A percentile compares a stretch with the other conserved stretches of the same genome.
Conservation (phyloP, 2,113 vertebrate genomes). For the Lucifuga dentata region DNA sequence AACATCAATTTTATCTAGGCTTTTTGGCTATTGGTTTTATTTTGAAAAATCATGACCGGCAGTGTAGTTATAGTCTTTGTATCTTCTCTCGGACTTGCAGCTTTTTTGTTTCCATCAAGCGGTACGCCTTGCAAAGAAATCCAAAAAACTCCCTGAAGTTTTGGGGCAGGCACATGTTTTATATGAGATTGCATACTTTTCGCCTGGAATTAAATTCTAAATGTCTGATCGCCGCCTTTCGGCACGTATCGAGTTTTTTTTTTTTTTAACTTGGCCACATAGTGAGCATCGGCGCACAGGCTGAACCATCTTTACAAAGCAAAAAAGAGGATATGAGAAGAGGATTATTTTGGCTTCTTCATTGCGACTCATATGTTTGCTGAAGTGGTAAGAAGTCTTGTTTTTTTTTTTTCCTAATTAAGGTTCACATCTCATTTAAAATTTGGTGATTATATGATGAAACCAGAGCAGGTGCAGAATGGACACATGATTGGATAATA, state of each 20-base stretch:
- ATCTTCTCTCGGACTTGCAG: too few relatives aligned
- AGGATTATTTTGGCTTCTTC: not conserved
- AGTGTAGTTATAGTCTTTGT: too few relatives aligned
- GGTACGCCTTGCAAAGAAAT: too few relatives aligned
- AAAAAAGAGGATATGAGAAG: not conserved
- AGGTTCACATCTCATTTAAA: not conserved
- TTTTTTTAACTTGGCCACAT: not conserved
- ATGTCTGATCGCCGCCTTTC: not conserved
- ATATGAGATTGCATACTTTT: not conserved
- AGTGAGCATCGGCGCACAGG: not conserved
- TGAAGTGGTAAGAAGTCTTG: slow-evolving; percentile 39
- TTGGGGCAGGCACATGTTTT: not conserved
- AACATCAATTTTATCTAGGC: too few relatives aligned
- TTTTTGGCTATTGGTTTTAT: too few relatives aligned
- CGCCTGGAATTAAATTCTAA: not conserved
- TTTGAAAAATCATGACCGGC: too few relatives aligned
- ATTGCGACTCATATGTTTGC: not conserved
- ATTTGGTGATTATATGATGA: not conserved
- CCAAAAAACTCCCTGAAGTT: not conserved
- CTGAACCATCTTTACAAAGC: not conserved
- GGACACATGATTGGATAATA: not conserved
- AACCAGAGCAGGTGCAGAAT: slow-evolving; percentile 38
- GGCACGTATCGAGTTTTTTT: not conserved
- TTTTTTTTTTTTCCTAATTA: not conserved
- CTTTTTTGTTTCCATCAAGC: too few relatives aligned